Conservation (phyloP, 2,888 invertebrate genomes). For the Panzeria rudis region DNA sequence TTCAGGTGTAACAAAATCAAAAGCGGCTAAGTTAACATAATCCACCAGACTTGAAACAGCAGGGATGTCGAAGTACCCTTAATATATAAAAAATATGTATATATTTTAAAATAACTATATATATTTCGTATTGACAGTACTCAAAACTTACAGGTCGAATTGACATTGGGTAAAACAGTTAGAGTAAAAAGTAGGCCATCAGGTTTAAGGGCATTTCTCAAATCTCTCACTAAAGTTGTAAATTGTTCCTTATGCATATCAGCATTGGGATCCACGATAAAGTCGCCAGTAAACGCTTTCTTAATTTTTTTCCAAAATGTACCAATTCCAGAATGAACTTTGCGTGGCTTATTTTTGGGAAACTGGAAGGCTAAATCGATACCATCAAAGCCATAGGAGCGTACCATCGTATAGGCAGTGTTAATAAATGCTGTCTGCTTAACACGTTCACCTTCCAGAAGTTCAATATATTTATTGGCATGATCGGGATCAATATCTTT, state of each 20-base stretch:
- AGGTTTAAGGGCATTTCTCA: slow-evolving; percentile 88
- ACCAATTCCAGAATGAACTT: slow-evolving; percentile 87
- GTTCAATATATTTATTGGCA: slow-evolving; percentile 87
- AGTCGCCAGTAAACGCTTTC: slow-evolving; percentile 89
- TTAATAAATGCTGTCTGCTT: slow-evolving; percentile 90
- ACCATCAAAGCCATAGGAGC: slow-evolving; percentile 93
- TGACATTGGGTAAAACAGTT: slow-evolving; percentile 91
- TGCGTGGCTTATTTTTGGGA: slow-evolving; percentile 90
- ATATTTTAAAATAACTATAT: no score
- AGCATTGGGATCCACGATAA: slow-evolving; percentile 89
- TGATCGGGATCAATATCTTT: slow-evolving; percentile 87
- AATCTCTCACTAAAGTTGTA: slow-evolving; percentile 89
- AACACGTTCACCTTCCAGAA: slow-evolving; percentile 89
- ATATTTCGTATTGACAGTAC: background rate
- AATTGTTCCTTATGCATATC: slow-evolving; percentile 91
- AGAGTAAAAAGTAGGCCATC: slow-evolving; percentile 88
- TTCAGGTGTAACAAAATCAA: slow-evolving; percentile 90
- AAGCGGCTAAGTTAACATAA: slow-evolving; percentile 90
- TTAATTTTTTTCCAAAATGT: slow-evolving; percentile 90
- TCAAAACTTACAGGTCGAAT: slow-evolving; percentile 86
- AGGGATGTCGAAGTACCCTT: slow-evolving; percentile 91
- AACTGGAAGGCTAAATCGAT: slow-evolving; percentile 95
- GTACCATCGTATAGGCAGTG: slow-evolving; percentile 88
- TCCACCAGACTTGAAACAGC: slow-evolving; percentile 90
- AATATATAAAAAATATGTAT: no score